Evolutionary conservation across 2,113 vertebrate species (phyloP).

Genomic region (Meriones unguiculatus): DNA sequence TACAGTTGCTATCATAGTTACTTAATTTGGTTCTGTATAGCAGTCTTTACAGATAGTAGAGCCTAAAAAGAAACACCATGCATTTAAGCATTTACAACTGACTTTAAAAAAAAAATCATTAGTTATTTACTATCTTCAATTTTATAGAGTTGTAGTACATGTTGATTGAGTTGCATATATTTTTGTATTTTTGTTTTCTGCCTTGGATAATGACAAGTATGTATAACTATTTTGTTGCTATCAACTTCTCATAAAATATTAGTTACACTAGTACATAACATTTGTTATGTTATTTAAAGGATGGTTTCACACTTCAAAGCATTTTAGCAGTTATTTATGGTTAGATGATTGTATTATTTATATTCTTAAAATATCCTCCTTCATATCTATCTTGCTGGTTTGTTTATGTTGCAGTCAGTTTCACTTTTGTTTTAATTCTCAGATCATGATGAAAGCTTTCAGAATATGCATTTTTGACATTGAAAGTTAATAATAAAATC

Average conservation of each 20-base stretch:
- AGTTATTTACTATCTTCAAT: background rate
- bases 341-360: constrained; percentile 19
- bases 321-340: constrained; percentile 48
- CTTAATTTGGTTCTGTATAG: constrained; percentile 31
- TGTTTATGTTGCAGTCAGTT: background rate
- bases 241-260: constrained; percentile 68
- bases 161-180: constrained; percentile 13
- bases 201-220: background rate
- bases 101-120: background rate
- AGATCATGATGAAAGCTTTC: background rate
- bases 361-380: background rate
- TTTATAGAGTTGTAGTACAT: constrained; percentile 34
- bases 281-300: constrained; percentile 27
- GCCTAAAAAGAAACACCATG: constrained; percentile 2
- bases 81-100: constrained; percentile 17
- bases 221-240: constrained; percentile 38
- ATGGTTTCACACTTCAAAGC: constrained; percentile 22
- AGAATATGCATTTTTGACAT: background rate
- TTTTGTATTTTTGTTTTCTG: constrained; percentile 39
- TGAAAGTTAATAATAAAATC: constrained; percentile 36
- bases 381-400: background rate
- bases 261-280: constrained; percentile 58
- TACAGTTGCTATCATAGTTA: constrained; percentile 49
- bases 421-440: constrained; percentile 17
- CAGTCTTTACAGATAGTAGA: background rate